Evolutionary conservation across 2,888 invertebrate species (phyloP).

Genomic region (Lycaena phlaeas): DNA sequence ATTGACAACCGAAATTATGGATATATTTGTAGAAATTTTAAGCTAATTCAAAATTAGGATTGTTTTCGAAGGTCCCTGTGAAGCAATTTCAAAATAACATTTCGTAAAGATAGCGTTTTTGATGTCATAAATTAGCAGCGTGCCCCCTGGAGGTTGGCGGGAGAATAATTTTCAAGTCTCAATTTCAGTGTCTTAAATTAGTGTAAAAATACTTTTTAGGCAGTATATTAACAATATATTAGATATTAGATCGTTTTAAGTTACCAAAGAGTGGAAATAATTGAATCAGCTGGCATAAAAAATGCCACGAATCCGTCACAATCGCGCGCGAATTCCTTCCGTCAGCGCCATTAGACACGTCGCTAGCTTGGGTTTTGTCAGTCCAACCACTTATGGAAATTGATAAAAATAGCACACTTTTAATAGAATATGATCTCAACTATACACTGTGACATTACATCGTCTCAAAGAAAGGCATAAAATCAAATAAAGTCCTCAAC

Average conservation of each 20-base stretch:
- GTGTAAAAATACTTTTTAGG: slow-evolving; percentile 25
- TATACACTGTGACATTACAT: slow-evolving; percentile 5
- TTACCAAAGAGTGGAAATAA: slow-evolving; percentile 33
- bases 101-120: slow-evolving; percentile 29
- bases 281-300: slow-evolving; percentile 60
- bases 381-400: slow-evolving; percentile 65
- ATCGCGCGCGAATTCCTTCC: slow-evolving; percentile 72
- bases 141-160: slow-evolving; percentile 71
- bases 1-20: slow-evolving; percentile 58
- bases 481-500: slow-evolving; percentile 27
- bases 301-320: slow-evolving; percentile 72
- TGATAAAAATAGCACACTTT: slow-evolving; percentile 59
- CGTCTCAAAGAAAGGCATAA: slow-evolving; percentile 10
- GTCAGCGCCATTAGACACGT: slow-evolving; percentile 74
- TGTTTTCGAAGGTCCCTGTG: slow-evolving; percentile 22
- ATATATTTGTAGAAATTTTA: slow-evolving; percentile 36
- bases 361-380: slow-evolving; percentile 65
- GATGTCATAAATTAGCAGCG: slow-evolving; percentile 43
- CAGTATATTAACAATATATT: slow-evolving; percentile 34
- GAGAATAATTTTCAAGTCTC: slow-evolving; percentile 45
- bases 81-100: slow-evolving; percentile 24
- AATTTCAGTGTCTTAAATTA: slow-evolving; percentile 31
- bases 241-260: slow-evolving; percentile 30
- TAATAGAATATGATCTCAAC: slow-evolving; percentile 32
- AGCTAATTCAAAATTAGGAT: slow-evolving; percentile 23